Percentiles rank a stretch among this genome's conserved stretches.
phyloP scores from a whole-genome alignment of 2,113 vertebrate genomes.

The Nesogale talazaci region DNA sequence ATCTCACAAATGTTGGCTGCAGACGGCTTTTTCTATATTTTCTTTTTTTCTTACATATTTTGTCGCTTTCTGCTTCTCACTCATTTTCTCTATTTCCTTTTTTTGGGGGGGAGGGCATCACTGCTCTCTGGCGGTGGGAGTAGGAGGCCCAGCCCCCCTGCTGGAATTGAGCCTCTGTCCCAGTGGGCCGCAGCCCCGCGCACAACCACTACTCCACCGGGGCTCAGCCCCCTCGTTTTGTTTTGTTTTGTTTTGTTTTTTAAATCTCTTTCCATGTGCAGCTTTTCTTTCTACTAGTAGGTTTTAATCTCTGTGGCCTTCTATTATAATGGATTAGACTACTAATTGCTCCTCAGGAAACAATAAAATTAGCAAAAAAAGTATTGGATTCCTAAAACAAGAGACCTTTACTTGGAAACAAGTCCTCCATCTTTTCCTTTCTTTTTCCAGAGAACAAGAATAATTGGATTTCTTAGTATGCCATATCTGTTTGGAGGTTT shows the following conservation, averaged over 20 bases:
- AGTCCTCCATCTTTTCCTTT: neutral
- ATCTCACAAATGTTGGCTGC: neutral
- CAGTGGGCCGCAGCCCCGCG: too few relatives aligned
- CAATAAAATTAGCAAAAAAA: neutral
- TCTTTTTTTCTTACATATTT: neutral
- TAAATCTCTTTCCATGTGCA: neutral
- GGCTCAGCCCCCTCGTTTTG: too few relatives aligned
- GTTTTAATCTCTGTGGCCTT: neutral
- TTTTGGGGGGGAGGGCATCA: too few relatives aligned
- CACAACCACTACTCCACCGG: too few relatives aligned
- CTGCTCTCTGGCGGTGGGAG: too few relatives aligned
- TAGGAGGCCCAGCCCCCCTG: too few relatives aligned
- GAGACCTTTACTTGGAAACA: neutral
- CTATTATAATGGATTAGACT: neutral
- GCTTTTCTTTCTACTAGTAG: neutral
- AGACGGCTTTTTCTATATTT: neutral
- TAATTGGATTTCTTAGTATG: conserved; percentile 12
- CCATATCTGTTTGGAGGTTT: neutral
- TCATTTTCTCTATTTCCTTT: neutral
- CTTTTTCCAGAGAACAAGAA: conserved; percentile 30
- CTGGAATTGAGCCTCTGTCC: too few relatives aligned
- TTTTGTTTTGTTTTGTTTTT: too few relatives aligned
- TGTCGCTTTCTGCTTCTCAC: neutral
- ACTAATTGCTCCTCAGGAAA: conserved; percentile 28
- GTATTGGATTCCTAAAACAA: conserved; percentile 22